Conservation (phyloP, 2,888 invertebrate genomes). For the Acrocera orbiculus region DNA sequence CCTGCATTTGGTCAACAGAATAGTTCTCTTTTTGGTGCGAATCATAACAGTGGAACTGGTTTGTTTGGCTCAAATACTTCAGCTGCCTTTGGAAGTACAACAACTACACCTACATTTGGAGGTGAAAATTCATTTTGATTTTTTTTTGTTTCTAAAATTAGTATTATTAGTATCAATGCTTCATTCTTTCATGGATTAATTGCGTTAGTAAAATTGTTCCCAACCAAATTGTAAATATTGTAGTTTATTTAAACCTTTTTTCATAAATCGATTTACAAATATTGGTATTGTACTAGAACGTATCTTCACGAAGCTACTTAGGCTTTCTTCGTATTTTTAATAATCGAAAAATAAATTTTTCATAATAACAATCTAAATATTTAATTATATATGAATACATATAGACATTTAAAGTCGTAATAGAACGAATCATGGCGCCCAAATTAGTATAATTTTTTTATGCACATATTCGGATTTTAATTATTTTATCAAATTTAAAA, state of each 20-base stretch:
- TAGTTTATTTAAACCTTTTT: background rate
- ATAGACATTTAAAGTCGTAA: no score
- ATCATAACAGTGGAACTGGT: conserved; percentile 33
- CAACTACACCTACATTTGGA: conserved; percentile 31
- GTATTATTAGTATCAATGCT: no score
- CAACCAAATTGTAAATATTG: background rate
- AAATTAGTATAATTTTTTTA: conserved; percentile 10
- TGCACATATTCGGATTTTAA: no score
- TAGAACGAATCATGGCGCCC: conserved; percentile 3
- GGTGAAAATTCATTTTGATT: conserved; percentile 24
- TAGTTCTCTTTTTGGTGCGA: conserved; percentile 39
- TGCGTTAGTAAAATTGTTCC: no score
- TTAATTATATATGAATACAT: no score
- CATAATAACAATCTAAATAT: no score
- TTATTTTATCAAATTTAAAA: background rate
- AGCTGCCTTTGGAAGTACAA: conserved; percentile 45
- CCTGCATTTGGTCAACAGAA: conserved; percentile 46
- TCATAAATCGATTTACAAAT: background rate
- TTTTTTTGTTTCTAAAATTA: no score
- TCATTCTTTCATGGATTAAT: no score
- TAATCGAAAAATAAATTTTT: no score
- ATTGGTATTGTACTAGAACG: background rate
- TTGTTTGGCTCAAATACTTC: conserved; percentile 47
- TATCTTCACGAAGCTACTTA: no score
- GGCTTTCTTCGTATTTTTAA: no score